Conservation (phyloP, 2,113 vertebrate species). For the Athene cunicularia region DNA sequence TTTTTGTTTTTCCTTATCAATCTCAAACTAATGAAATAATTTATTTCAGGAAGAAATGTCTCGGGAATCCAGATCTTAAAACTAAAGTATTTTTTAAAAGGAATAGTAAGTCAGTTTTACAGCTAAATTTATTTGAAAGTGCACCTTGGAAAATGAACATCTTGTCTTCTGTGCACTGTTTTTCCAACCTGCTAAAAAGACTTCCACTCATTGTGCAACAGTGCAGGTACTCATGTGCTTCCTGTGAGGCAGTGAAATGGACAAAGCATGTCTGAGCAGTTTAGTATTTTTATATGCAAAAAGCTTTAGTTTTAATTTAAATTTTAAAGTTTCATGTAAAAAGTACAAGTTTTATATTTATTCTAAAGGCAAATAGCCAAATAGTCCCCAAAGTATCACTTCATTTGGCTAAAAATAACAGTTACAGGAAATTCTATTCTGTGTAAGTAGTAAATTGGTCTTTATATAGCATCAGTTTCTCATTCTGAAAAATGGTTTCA, state of each 20-base stretch:
- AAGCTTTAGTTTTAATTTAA: background rate
- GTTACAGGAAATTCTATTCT: slow-evolving; percentile 37
- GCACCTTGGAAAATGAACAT: background rate
- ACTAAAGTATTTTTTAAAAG: background rate
- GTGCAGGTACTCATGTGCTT: background rate
- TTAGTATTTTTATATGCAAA: background rate
- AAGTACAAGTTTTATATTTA: background rate
- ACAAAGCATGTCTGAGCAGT: background rate
- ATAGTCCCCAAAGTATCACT: background rate
- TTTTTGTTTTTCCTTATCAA: background rate
- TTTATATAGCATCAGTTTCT: slow-evolving; percentile 5
- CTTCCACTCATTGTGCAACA: background rate
- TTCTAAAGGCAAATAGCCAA: background rate
- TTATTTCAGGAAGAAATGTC: background rate
- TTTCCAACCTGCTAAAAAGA: slow-evolving; percentile 33
- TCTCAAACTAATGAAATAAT: background rate
- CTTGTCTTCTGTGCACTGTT: background rate
- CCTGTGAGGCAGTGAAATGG: background rate
- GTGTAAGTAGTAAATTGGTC: background rate
- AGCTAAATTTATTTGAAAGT: background rate
- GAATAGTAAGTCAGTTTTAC: background rate
- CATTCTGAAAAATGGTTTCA: background rate
- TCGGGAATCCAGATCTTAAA: background rate
- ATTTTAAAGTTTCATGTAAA: background rate
- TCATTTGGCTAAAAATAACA: slow-evolving; percentile 29